Base-by-base conservation (phyloP, 30 jellyfish, hydroid and myxozoan genomes). In the Hydra vulgaris region DNA sequence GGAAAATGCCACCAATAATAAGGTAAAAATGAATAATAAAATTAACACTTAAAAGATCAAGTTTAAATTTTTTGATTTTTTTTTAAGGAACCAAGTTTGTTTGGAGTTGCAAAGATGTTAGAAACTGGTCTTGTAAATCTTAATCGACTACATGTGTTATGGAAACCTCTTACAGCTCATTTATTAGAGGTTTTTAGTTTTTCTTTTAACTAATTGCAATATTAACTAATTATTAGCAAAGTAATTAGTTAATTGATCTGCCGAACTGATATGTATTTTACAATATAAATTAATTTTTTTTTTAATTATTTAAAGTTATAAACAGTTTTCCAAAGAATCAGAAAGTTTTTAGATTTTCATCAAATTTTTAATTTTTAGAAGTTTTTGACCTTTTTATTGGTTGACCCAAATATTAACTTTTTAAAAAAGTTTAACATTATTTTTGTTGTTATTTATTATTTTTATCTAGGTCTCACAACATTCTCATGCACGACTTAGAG, bases 111-210 rank as follows among this genome's bases (percentile, higher is more conserved):
- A 8, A 92, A 92, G 74, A 82, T 92, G 81, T 88, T 87, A 53
- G 96, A 92, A 71, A 92, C 98, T 4, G 96, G 95, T 17, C 83
- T 92, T 87, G 96, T 92, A 16, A 92, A 92, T 80, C 68, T 92
- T 79, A 67, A 81, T 19, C 82, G 98, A 61, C 23, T 92, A 27
- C 92, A 86, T 61, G 98, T 92, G 25, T 85, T 92, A 24, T 92
- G 98, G 98, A 86, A 78, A 74, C 98, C 98, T 0, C 70, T 92
- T 19, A 92, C 95, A 25, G 96, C 95, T 53, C 98, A 92, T 84
- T 71, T 92, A 40, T 89, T 92, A 20, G 98, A 92, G 96, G 98
- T 92, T 26, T 1, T 69, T 26, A 77, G 25, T 20, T 54, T 53
- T n/a, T 8, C n/a, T n/a, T n/a, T 15, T 17, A 17, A 15, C 17